Evolutionary conservation across 2,113 vertebrate species (phyloP).

Genomic region (Rutilus rutilus): DNA sequence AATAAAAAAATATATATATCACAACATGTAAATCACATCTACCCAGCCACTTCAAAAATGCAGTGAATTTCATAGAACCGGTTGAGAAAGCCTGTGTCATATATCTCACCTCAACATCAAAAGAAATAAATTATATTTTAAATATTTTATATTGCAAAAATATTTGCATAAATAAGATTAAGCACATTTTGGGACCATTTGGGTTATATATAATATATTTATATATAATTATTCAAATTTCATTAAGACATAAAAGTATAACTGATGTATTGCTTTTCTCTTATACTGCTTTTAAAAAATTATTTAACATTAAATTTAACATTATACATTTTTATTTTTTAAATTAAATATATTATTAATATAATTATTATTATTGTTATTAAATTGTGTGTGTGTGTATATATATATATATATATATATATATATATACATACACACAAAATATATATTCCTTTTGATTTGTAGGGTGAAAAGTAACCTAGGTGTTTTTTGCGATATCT

Average conservation of each 20-base stretch:
- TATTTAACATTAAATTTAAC: not conserved
- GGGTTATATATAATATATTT: not conserved
- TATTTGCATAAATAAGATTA: too few relatives aligned
- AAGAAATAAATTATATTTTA: not conserved
- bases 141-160: too few relatives aligned
- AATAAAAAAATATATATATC: not conserved
- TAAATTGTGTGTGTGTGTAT: too few relatives aligned
- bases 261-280: not conserved
- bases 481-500: not conserved
- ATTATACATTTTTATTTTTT: not conserved
- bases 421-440: not conserved
- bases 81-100: not conserved
- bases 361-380: too few relatives aligned
- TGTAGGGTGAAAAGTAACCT: not conserved
- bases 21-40: not conserved
- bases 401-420: too few relatives aligned
- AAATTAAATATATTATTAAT: too few relatives aligned
- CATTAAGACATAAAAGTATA: not conserved
- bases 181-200: too few relatives aligned
- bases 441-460: not conserved
- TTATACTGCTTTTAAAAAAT: not conserved
- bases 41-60: not conserved
- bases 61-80: not conserved
- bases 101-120: not conserved
- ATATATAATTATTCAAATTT: not conserved